Base-by-base conservation (phyloP, 2,888 invertebrate genomes). In the Tillus elongatus region DNA sequence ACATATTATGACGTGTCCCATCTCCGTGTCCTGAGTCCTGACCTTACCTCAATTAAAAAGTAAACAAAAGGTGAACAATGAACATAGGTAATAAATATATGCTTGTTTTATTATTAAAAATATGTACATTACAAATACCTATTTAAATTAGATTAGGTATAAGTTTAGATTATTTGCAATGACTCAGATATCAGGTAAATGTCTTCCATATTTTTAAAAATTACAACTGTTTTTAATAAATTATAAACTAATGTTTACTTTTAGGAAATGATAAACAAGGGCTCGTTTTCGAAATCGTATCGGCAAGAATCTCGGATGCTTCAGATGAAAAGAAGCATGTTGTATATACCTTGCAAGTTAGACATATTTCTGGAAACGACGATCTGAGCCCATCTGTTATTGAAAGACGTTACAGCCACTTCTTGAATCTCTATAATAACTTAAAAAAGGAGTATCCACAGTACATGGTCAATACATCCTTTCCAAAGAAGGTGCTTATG, bases 401-500 rank as follows among this genome's bases (percentile, higher is more conserved):
- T 32, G 79, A 82, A 52, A 66, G 83, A 35, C 70, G 83, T 47
- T 84, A 84, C 58, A 81, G 82, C 4, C 77, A 83, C 51, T 84
- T 83, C 57, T 64, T 76, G 34, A 74, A 74, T 42, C 65, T 84
- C 2, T 82, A 76, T 54, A 72, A 69, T 45, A 68, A 69, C 2
- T 61, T 84, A 13, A 77, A 72, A 50, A 75, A 72, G 42, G 74
- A 74, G 33, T 68, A 69, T 56, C 73, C 80, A 1, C 52, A 62
- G 16, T 56, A 75, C 39, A 61, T 82, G 61, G 58, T 56, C 35
- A 62, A 57, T 40, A 57, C 79, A 3, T 63, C 68, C 33, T 82
- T 83, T 59, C 82, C 83, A 6, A 76, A 75, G 57, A 82, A 82
- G 68, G 74, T 73, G 41, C 54, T 82, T 3, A 63, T 78, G 46